These are phyloP conservation scores for Machimus rusticus DNA, from an alignment of 2,888 invertebrate genomes.

Conservation along the genomic window DNA sequence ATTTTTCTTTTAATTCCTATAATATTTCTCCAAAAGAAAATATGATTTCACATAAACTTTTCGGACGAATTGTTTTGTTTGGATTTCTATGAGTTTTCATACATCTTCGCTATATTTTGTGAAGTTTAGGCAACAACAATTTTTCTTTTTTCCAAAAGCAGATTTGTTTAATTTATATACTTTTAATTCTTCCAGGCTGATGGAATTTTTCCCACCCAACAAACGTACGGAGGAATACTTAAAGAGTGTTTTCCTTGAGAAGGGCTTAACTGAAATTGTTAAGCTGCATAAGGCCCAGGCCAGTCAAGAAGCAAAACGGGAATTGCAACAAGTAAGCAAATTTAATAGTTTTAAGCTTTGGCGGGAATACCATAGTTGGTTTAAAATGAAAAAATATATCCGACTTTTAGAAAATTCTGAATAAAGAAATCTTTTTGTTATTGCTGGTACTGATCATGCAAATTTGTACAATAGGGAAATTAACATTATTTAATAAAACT, in stretches of 20 bases:
- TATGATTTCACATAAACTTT: constrained; percentile 19
- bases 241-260: constrained; percentile 79
- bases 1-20: constrained; percentile 55
- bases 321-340: constrained; percentile 69
- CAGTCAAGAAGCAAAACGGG: constrained; percentile 83
- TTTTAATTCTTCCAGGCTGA: constrained; percentile 67
- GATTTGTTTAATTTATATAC: background rate
- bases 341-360: no score
- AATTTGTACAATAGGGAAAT: no score
- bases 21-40: constrained; percentile 57
- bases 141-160: background rate
- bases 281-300: constrained; percentile 84
- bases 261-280: constrained; percentile 81
- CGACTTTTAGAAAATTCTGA: no score
- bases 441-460: no score
- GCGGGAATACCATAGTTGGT: no score
- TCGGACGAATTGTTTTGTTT: constrained; percentile 43
- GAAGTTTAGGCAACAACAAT: background rate
- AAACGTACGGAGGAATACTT: constrained; percentile 92
- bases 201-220: constrained; percentile 94
- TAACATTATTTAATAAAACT: background rate
- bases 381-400: no score
- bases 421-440: no score
- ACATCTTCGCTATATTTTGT: background rate
- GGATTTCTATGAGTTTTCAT: constrained; percentile 28